phyloP scores from a whole-genome alignment of 2,113 vertebrate species.

The Cyanocitta stelleri region DNA sequence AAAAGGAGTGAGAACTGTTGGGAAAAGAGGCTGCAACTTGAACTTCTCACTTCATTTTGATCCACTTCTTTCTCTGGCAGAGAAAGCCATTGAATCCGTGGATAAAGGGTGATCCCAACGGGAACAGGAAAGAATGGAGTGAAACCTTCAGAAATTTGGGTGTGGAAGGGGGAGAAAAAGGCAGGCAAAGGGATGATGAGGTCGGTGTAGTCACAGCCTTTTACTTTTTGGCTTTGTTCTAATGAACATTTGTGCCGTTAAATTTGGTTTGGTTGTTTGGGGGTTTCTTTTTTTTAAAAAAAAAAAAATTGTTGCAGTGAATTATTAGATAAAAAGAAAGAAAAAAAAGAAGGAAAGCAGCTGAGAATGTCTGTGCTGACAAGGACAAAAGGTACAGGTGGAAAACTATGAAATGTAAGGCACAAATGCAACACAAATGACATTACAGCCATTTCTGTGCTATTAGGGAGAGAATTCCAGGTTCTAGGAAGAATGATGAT shows the following conservation, averaged over 20 bases:
- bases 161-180: accelerated
- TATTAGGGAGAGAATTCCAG: neutral
- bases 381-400: neutral
- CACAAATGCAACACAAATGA: slow-evolving; percentile 26
- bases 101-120: neutral
- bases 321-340: neutral
- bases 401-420: neutral
- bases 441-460: neutral
- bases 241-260: neutral
- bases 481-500: neutral
- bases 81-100: neutral
- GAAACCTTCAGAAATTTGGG: neutral
- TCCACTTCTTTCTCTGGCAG: neutral
- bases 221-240: neutral
- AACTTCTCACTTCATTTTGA: neutral
- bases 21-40: neutral
- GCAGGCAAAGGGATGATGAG: neutral
- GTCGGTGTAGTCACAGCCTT: neutral
- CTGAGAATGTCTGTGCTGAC: slow-evolving; percentile 12
- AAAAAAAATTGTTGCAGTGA: neutral
- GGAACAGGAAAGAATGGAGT: neutral
- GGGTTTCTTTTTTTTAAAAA: too few relatives aligned
- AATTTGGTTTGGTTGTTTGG: neutral
- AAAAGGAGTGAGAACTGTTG: neutral
- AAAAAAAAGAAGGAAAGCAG: neutral